Conservation (phyloP, 2,113 vertebrate species). For the Sturnira hondurensis region DNA sequence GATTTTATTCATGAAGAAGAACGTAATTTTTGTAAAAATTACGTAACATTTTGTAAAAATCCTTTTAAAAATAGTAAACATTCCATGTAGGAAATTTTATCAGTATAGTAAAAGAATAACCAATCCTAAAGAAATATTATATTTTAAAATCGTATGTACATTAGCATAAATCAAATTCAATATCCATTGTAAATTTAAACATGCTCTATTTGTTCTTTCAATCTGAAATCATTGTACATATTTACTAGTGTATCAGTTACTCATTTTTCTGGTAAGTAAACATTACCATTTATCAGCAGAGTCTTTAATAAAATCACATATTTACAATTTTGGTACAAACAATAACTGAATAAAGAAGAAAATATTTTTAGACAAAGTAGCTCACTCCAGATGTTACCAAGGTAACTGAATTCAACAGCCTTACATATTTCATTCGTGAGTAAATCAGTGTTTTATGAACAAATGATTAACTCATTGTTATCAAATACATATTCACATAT, state of each 20-base stretch:
- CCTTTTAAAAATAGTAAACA: not conserved
- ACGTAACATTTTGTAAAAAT: conserved; percentile 13
- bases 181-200: conserved; percentile 17
- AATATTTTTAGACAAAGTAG: conserved; percentile 51
- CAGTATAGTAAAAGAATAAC: not conserved
- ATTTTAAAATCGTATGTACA: conserved; percentile 46
- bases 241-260: not conserved
- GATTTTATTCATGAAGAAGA: conserved; percentile 31
- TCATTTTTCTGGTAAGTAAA: conserved; percentile 30
- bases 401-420: conserved; percentile 76
- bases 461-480: conserved; percentile 50
- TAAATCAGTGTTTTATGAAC: conserved; percentile 55
- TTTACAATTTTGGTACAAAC: conserved; percentile 67
- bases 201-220: not conserved
- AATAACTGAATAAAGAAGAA: conserved; percentile 57
- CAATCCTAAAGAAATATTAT: not conserved
- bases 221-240: conserved; percentile 12
- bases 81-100: not conserved
- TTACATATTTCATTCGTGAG: conserved; percentile 67
- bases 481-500: not conserved
- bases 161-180: not conserved
- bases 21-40: not conserved
- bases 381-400: conserved; percentile 78
- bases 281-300: conserved; percentile 12
- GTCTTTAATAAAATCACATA: conserved; percentile 49